Percentiles rank a stretch among this genome's conserved stretches.
phyloP scores from a whole-genome alignment of 2,888 invertebrate species.

The Endomychus coccineus region DNA sequence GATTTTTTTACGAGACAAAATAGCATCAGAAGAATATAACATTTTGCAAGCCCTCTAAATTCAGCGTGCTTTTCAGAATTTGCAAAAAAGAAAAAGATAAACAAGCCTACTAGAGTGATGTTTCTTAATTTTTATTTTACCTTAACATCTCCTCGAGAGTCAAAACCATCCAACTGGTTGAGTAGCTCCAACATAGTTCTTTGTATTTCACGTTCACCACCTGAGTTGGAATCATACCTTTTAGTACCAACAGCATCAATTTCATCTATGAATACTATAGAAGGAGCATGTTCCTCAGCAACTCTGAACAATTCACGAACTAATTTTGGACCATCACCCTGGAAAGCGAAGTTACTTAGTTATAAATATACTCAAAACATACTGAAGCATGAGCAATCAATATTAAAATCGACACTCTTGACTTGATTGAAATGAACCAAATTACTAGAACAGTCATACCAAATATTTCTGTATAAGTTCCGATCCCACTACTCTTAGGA shows the following conservation, averaged over 20 bases:
- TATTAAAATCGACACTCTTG: neutral
- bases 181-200: slow-evolving; percentile 98
- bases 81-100: too few relatives aligned
- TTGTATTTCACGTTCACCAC: slow-evolving; percentile 98
- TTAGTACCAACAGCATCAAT: slow-evolving; percentile 99
- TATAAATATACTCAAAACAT: too few relatives aligned
- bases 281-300: slow-evolving; percentile 99
- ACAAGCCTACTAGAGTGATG: too few relatives aligned
- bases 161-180: slow-evolving; percentile 97
- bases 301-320: slow-evolving; percentile 96
- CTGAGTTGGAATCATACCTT: slow-evolving; percentile 98
- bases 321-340: slow-evolving; percentile 97
- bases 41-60: too few relatives aligned
- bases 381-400: too few relatives aligned
- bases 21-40: too few relatives aligned
- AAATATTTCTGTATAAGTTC: slow-evolving; percentile 98
- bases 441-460: slow-evolving; percentile 50
- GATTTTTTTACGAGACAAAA: too few relatives aligned
- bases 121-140: too few relatives aligned
- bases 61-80: too few relatives aligned
- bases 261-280: slow-evolving; percentile 99
- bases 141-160: slow-evolving; percentile 94
- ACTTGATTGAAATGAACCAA: neutral
- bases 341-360: slow-evolving; percentile 10
- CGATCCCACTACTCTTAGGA: slow-evolving; percentile 97